Evolutionary conservation across 1,140 invertebrate genomes (phyloP), one percentile per base, ranked within the genome.

Genomic region (Lordiphosa stackelbergi): DNA sequence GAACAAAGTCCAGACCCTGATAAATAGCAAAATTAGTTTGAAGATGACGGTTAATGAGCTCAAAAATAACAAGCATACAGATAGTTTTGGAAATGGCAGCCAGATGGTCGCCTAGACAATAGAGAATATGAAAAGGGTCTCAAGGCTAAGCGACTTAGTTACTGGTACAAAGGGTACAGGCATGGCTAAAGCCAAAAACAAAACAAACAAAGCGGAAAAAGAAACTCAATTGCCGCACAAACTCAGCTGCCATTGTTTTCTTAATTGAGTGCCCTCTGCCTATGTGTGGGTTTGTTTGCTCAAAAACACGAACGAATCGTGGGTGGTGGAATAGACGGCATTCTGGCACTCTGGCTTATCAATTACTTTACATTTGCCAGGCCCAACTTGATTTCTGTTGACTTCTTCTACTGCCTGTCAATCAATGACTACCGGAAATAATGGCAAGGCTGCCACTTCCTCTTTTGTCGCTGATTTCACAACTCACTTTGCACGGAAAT

Each of bases 221-320:
- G 54, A 62, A 69, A 69, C 46, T 69, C 51, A 69, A 69, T 56
- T 69, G 66, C 56, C 66, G 51, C 66, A 69, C 51, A 69, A 69
- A 62, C 66, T 42, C 49, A 55, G 58, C 46, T 41, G 46, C 65
- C 42, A 69, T 69, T 69, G 65, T 69, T 69, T 69, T 69, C 66
- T 69, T 69, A 69, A 69, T 69, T 69, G 66, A 69, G 66, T 69
- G 64, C 57, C 36, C 54, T 60, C 35, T 22, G 28, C 28, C n/a
- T 37, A 48, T 35, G 51, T 51, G 34, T 34, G 19, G 10, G n/a
- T 60, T 8, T 69, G 57, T 56, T 69, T 69, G 42, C 46, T 37
- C 36, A 61, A 47, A 42, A 38, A 31, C 66, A 37, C 35, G 31
- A 16, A 12, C 19, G 16, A 41, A 13, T 12, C n/a, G 35, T 11